Conservation (phyloP, 2,113 vertebrate species). For the Illadopsis cleaveri region DNA sequence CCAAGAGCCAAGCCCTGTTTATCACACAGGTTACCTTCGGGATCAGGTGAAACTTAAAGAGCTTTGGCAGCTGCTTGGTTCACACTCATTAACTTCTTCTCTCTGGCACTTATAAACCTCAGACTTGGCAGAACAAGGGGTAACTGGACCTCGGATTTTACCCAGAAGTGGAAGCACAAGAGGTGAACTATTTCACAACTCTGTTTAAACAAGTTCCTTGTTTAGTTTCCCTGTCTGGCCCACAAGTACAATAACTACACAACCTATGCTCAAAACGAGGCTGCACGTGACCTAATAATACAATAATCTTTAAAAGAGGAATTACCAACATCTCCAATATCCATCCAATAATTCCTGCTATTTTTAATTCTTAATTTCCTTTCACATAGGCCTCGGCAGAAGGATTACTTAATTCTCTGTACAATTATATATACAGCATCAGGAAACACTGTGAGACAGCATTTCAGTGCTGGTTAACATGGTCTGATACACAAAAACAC, state of each 20-base stretch:
- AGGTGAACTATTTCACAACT: conserved; percentile 41
- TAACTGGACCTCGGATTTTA: not conserved
- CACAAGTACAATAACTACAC: conserved; percentile 31
- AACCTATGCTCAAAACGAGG: not conserved
- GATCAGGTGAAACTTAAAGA: conserved; percentile 39
- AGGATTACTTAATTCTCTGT: not conserved
- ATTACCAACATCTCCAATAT: not conserved
- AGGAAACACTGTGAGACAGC: not conserved
- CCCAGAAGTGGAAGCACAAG: conserved; percentile 37
- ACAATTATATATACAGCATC: not conserved
- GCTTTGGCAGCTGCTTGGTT: not conserved
- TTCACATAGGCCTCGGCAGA: not conserved
- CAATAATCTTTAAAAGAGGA: not conserved
- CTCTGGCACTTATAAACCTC: conserved; percentile 8
- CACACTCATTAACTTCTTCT: conserved; percentile 14
- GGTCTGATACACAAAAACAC: not conserved
- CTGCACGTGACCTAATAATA: not conserved
- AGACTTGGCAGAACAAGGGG: conserved; percentile 23
- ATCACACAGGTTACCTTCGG: not conserved
- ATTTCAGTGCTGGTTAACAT: not conserved
- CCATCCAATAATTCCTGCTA: not conserved
- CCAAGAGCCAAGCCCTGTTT: conserved; percentile 29
- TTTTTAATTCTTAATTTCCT: not conserved
- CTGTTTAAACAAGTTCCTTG: conserved; percentile 31
- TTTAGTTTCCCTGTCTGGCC: conserved; percentile 9